phyloP scores from a whole-genome alignment of 2,113 vertebrate species.

The Lophochroa leadbeateri region DNA sequence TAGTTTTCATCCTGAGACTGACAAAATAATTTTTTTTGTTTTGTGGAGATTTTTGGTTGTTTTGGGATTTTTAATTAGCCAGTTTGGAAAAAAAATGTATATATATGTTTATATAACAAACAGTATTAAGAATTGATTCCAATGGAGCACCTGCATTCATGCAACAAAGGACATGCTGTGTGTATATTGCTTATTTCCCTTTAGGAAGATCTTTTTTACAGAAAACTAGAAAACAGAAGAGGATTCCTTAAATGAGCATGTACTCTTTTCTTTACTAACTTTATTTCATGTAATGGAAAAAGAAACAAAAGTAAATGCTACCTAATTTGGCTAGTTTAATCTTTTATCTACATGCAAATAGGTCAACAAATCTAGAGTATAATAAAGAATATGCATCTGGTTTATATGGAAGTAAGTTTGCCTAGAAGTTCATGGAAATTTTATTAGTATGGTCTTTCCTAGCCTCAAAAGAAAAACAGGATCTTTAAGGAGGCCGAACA shows the following conservation, averaged over 20 bases:
- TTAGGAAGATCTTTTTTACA: not conserved
- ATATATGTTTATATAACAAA: not conserved
- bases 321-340: not conserved
- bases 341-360: not conserved
- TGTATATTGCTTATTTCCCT: not conserved
- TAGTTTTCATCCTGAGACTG: not conserved
- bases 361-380: not conserved
- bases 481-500: no score
- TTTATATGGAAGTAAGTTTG: not conserved
- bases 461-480: conserved; percentile 9
- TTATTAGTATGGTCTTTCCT: not conserved
- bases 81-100: not conserved
- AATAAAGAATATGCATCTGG: not conserved
- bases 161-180: not conserved
- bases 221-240: not conserved
- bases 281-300: not conserved
- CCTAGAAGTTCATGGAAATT: not conserved
- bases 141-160: not conserved
- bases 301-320: not conserved
- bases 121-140: not conserved
- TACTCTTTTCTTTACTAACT: not conserved
- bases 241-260: not conserved
- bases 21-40: not conserved
- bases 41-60: not conserved
- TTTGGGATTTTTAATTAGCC: not conserved